These are phyloP conservation scores for Nysson spinosus DNA, from an alignment of 2,888 invertebrate species.

Conservation along the genomic window DNA sequence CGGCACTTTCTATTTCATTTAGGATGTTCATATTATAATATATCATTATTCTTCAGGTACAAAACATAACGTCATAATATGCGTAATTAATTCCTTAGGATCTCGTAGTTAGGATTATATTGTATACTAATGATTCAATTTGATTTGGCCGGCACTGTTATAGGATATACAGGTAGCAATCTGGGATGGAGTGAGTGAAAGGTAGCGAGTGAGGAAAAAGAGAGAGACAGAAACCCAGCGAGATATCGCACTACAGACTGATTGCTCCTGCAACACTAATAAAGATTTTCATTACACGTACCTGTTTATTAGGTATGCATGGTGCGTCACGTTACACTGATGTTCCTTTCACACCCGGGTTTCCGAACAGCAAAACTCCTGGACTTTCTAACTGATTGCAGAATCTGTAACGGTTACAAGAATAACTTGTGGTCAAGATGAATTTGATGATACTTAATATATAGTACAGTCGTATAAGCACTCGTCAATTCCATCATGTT, in stretches of 20 bases:
- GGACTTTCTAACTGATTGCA: slow-evolving; percentile 21
- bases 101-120: too few species aligned
- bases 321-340: slow-evolving; percentile 26
- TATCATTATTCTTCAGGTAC: too few species aligned
- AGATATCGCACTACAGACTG: slow-evolving; percentile 40
- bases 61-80: too few species aligned
- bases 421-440: too few species aligned
- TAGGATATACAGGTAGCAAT: background rate
- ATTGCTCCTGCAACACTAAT: slow-evolving; percentile 57
- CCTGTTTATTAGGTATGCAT: slow-evolving; percentile 61
- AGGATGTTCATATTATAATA: too few species aligned
- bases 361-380: slow-evolving; percentile 6
- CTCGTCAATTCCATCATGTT: too few species aligned
- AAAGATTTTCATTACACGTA: slow-evolving; percentile 65
- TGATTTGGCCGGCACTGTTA: too few species aligned
- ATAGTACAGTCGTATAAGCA: too few species aligned
- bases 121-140: too few species aligned
- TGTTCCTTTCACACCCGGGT: slow-evolving; percentile 33
- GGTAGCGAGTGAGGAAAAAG: slow-evolving; percentile 1
- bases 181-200: slow-evolving; percentile 5
- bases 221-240: slow-evolving; percentile 8
- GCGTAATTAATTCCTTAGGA: too few species aligned
- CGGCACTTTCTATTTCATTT: too few species aligned
- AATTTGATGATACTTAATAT: too few species aligned
- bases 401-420: slow-evolving; percentile 5